These are phyloP conservation scores for Bombycilla garrulus DNA, from an alignment of 2,113 vertebrate species.

Conservation along the genomic window DNA sequence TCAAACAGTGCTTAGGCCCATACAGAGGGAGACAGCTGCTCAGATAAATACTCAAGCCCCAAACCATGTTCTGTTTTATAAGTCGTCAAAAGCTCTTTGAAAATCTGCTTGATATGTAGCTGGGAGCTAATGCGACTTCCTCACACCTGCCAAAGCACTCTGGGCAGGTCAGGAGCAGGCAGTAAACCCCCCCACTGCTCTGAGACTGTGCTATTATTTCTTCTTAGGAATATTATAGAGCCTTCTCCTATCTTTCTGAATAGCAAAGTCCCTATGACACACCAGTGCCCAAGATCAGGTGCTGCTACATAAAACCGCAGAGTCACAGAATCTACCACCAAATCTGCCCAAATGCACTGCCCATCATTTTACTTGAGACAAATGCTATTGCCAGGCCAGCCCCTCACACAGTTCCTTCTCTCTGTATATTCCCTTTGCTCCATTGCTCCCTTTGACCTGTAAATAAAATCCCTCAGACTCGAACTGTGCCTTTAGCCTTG, in stretches of 20 bases:
- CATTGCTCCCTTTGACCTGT: not conserved
- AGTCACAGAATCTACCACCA: not conserved
- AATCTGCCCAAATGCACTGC: not conserved
- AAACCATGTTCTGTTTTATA: constrained; percentile 53
- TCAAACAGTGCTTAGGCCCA: constrained; percentile 44
- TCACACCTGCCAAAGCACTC: constrained; percentile 29
- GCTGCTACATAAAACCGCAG: not conserved
- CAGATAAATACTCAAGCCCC: constrained; percentile 53
- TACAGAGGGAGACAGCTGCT: constrained; percentile 60
- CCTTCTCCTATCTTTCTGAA: not conserved
- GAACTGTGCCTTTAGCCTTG: not conserved
- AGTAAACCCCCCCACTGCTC: not conserved
- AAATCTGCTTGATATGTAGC: constrained; percentile 51
- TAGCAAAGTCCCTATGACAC: not conserved
- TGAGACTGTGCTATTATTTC: not conserved
- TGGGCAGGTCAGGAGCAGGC: constrained; percentile 42
- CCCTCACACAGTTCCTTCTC: not conserved
- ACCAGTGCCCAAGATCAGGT: not conserved
- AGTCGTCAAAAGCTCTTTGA: constrained; percentile 65
- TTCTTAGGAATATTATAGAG: constrained; percentile 4
- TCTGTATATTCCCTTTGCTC: not conserved
- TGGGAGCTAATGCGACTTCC: constrained; percentile 17
- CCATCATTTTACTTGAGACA: not conserved
- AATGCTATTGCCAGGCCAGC: not conserved
- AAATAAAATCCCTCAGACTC: not conserved